Conservation (phyloP, 2,888 invertebrate genomes). For the Schizaphis graminum region DNA sequence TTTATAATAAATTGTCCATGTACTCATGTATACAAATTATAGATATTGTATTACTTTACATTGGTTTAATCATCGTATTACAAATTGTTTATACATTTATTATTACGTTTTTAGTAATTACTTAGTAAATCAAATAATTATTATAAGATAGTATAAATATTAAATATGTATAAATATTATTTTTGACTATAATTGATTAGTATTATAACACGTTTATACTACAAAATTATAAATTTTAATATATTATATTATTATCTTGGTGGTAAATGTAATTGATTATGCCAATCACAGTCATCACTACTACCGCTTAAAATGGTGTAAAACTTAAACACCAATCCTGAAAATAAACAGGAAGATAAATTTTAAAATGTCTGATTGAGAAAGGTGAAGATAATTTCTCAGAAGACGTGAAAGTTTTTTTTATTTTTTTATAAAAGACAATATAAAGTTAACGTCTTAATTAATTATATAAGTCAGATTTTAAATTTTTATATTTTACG, state of each 20-base stretch:
- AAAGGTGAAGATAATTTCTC: not conserved
- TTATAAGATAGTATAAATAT: not conserved
- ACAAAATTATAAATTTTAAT: not conserved
- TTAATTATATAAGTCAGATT: not conserved
- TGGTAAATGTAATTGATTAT: not conserved
- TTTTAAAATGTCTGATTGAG: not conserved
- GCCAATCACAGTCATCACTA: not conserved
- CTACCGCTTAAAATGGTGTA: not conserved
- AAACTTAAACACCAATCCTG: not conserved
- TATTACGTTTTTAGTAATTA: not conserved
- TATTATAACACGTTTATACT: not conserved
- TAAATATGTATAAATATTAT: too few relatives aligned
- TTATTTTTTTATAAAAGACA: too few relatives aligned
- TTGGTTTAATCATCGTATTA: not conserved
- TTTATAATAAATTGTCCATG: not conserved
- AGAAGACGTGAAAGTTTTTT: not conserved
- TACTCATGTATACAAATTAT: not conserved
- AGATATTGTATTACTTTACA: not conserved
- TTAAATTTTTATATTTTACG: not conserved
- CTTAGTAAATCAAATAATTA: not conserved
- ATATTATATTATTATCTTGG: not conserved
- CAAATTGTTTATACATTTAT: not conserved
- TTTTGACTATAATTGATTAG: not conserved
- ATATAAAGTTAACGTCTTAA: not conserved
- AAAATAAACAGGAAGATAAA: slow-evolving; percentile 42